Conservation (phyloP, 2,113 vertebrate genomes). For the Sisor rabdophorus region DNA sequence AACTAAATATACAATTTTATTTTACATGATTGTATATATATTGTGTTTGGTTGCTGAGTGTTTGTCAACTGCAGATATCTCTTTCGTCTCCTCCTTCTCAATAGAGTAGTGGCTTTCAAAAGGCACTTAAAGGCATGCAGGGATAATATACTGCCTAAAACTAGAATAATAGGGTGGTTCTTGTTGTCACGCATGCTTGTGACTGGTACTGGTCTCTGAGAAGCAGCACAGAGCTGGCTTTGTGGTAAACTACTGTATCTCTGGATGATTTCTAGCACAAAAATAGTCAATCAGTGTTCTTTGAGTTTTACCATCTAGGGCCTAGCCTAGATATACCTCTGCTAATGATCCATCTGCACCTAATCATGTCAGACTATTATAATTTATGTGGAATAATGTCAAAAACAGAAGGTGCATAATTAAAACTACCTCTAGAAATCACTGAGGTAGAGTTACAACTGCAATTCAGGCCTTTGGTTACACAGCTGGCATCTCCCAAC, state of each 20-base stretch:
- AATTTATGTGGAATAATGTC: background rate
- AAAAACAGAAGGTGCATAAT: background rate
- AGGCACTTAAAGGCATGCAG: constrained; percentile 19
- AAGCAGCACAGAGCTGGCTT: constrained; percentile 36
- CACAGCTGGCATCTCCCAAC: background rate
- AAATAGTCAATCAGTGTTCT: constrained; percentile 7
- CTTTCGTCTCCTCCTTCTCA: constrained; percentile 1
- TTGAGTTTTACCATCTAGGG: background rate
- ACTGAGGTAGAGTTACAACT: background rate
- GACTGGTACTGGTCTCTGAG: constrained; percentile 37
- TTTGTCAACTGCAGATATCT: constrained; percentile 39
- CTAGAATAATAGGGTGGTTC: constrained; percentile 25
- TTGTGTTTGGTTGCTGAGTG: constrained; percentile 31
- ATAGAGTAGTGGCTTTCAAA: constrained; percentile 35
- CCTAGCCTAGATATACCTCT: constrained; percentile 6
- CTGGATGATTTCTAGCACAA: constrained; percentile 11
- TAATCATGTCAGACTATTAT: background rate
- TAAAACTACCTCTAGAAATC: background rate
- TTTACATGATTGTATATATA: constrained; percentile 17
- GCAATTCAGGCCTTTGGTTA: background rate
- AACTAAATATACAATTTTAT: too few relatives aligned
- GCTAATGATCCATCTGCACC: background rate
- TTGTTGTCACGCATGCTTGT: constrained; percentile 10
- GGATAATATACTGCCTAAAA: constrained; percentile 28
- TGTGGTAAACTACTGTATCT: constrained; percentile 31